phyloP scores from a whole-genome alignment of 2,888 invertebrate species.

The Eucriotettix oculatus region DNA sequence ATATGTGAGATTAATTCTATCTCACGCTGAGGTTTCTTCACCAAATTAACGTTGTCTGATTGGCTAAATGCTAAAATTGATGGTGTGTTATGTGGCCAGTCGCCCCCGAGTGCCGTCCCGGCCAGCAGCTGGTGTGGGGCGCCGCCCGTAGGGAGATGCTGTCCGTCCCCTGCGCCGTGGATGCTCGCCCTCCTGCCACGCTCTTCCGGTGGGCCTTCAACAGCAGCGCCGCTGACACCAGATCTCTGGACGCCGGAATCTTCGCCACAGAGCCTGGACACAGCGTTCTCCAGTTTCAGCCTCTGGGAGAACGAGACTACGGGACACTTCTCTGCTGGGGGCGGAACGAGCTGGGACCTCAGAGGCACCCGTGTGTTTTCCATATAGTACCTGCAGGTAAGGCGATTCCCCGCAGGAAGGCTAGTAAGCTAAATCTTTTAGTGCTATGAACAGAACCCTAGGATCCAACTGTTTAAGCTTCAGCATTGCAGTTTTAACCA shows the following conservation, averaged over 20 bases:
- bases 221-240: slow-evolving; percentile 47
- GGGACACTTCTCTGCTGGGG: slow-evolving; percentile 61
- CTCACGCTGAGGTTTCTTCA: no score
- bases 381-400: slow-evolving; percentile 53
- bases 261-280: slow-evolving; percentile 42
- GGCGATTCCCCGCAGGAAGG: not conserved
- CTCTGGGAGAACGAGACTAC: slow-evolving; percentile 48
- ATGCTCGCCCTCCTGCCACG: slow-evolving; percentile 55
- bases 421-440: no score
- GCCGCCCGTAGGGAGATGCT: slow-evolving; percentile 55
- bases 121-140: slow-evolving; percentile 52
- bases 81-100: slow-evolving; percentile 1
- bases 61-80: no score
- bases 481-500: no score
- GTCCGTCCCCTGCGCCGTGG: slow-evolving; percentile 44
- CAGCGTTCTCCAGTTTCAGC: slow-evolving; percentile 50
- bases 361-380: slow-evolving; percentile 55
- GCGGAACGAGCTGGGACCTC: slow-evolving; percentile 51
- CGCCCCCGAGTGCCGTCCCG: slow-evolving; percentile 52
- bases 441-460: no score
- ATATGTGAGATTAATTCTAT: no score
- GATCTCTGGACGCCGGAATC: not conserved
- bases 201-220: slow-evolving; percentile 62
- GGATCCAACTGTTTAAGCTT: no score
- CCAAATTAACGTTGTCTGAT: no score